Conservation (phyloP, 2,797 vertebrate species). For the Glossophaga mutica region DNA sequence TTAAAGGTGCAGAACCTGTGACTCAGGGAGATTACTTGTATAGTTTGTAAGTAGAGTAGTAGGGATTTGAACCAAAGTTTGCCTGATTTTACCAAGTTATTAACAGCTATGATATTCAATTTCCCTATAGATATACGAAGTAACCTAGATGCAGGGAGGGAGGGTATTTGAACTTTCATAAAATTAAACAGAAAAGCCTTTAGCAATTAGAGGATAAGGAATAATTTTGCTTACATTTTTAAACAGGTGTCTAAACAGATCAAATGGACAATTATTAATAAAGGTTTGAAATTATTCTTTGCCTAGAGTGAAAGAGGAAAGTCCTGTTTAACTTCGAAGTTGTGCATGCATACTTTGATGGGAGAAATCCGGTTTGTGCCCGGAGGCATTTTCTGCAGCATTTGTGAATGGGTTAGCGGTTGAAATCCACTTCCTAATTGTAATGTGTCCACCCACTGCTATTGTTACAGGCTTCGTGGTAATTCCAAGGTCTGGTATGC, state of each 20-base stretch:
- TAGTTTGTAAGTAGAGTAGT: not conserved
- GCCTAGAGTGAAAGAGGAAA: not conserved
- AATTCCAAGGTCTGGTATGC: not conserved
- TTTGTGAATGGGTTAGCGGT: constrained; percentile 64
- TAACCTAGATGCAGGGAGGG: not conserved
- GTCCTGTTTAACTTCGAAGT: not conserved
- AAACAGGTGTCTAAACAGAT: not conserved
- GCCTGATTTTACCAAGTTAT: not conserved
- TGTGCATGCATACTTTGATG: not conserved
- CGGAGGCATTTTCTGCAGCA: not conserved
- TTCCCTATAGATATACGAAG: not conserved
- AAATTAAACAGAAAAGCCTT: not conserved
- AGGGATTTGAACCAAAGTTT: not conserved
- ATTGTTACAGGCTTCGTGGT: constrained; percentile 55
- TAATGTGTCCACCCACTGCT: constrained; percentile 61
- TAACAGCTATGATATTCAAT: not conserved
- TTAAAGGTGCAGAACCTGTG: not conserved
- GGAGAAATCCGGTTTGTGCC: not conserved
- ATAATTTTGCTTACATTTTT: not conserved
- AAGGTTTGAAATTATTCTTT: not conserved
- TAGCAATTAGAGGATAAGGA: not conserved
- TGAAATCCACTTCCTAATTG: constrained; percentile 69
- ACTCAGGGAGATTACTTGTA: not conserved
- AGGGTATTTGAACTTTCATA: not conserved
- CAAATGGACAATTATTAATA: not conserved